phyloP scores from a whole-genome alignment of 2,888 invertebrate genomes.

The Pristionchus maxplancki region DNA sequence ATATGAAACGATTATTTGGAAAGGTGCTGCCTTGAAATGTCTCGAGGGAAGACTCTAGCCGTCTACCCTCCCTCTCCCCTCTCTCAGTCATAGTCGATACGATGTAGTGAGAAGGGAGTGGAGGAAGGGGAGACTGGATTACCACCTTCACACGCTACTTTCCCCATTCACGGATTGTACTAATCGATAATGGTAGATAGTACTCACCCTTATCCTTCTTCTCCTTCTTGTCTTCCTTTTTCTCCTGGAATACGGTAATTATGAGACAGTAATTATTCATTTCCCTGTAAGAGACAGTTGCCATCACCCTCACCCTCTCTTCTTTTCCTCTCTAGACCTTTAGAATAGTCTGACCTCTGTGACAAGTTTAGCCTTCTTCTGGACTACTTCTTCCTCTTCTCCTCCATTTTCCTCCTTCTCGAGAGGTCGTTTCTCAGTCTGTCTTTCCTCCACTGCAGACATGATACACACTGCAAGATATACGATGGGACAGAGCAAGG shows the following conservation, averaged over 20 bases:
- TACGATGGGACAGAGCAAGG: conserved; percentile 32
- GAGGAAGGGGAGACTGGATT: conserved; percentile 9
- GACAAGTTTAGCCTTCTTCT: conserved; percentile 37
- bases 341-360: conserved; percentile 10
- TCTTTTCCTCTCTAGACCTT: neutral
- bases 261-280: neutral
- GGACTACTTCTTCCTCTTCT: neutral
- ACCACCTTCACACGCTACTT: conserved; percentile 26
- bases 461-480: conserved; percentile 19
- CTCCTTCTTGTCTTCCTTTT: conserved; percentile 3
- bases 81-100: conserved; percentile 23
- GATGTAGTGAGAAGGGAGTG: neutral
- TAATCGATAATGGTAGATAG: neutral
- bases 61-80: neutral
- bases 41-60: neutral
- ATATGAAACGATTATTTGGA: too few relatives aligned
- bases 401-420: conserved; percentile 40
- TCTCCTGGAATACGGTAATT: conserved; percentile 15
- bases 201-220: conserved; percentile 1
- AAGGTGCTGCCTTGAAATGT: neutral
- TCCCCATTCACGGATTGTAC: neutral
- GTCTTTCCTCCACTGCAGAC: conserved; percentile 50
- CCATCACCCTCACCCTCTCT: neutral
- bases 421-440: conserved; percentile 47
- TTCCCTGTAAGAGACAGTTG: conserved; percentile 13